Conservation (phyloP, 2,113 vertebrate species). For the Actinemys pallida region DNA sequence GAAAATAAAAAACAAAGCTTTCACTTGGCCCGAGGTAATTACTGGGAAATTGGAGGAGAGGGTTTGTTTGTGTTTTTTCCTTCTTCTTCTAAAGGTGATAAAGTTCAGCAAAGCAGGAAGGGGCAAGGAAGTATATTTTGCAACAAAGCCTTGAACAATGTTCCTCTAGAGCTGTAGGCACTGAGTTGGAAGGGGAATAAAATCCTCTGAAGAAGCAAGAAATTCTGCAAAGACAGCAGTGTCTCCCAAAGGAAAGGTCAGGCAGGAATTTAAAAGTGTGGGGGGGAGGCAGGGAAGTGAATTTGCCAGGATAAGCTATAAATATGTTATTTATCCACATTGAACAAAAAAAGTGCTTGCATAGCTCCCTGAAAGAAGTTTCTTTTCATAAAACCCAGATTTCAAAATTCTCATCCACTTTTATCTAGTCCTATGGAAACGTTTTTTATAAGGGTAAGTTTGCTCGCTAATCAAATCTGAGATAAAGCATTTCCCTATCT, state of each 20-base stretch:
- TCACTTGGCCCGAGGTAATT: neutral
- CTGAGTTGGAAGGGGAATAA: constrained; percentile 40
- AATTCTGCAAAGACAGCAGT: constrained; percentile 62
- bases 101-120: neutral
- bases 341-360: neutral
- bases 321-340: neutral
- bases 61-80: neutral
- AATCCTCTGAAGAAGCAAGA: constrained; percentile 44
- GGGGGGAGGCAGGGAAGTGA: fast-evolving
- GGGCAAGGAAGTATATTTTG: constrained; percentile 26
- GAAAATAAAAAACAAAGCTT: neutral
- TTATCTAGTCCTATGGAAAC: neutral
- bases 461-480: neutral
- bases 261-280: neutral
- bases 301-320: neutral
- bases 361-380: neutral
- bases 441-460: neutral
- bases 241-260: constrained; percentile 30
- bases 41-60: neutral
- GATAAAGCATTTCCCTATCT: neutral
- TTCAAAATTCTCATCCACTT: neutral
- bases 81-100: neutral
- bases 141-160: constrained; percentile 57
- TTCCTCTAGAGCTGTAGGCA: constrained; percentile 25
- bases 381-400: neutral